Conservation (phyloP, 2,888 invertebrate species). For the Rhyacophila evoluta region DNA sequence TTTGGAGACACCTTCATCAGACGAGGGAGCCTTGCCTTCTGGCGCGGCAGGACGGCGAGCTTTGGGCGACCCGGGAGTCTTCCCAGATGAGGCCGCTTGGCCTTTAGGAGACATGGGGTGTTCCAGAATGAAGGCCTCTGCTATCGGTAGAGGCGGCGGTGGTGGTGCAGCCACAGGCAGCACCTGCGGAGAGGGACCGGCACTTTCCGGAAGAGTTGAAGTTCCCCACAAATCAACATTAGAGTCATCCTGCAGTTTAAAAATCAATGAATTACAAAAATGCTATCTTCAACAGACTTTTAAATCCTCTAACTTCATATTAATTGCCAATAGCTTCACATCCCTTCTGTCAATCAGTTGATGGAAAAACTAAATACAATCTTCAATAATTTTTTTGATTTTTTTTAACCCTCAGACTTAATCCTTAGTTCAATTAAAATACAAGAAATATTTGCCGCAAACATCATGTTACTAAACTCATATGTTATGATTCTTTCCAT, state of each 20-base stretch:
- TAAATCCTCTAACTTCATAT: too few species aligned
- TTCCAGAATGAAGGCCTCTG: conserved; percentile 34
- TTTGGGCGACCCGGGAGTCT: conserved; percentile 58
- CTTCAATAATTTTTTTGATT: too few species aligned
- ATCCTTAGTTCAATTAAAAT: too few species aligned
- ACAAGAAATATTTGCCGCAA: too few species aligned
- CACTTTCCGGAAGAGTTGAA: conserved; percentile 36
- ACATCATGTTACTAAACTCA: too few species aligned
- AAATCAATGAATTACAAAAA: too few species aligned
- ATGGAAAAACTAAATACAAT: too few species aligned
- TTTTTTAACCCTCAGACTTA: too few species aligned
- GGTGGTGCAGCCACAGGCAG: conserved; percentile 55
- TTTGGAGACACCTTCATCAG: conserved; percentile 51
- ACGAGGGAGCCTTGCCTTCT: conserved; percentile 36
- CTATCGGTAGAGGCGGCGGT: conserved; percentile 51
- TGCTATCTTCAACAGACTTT: too few species aligned
- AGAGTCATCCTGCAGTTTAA: conserved; percentile 57
- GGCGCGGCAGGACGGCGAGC: conserved; percentile 63
- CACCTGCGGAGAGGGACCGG: conserved; percentile 29
- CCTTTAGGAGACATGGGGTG: conserved; percentile 56
- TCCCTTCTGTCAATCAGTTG: too few species aligned
- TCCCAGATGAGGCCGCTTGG: conserved; percentile 56
- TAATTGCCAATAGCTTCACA: too few species aligned
- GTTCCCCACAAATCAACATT: conserved; percentile 55
- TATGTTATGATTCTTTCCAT: too few species aligned